A percentile compares a stretch with the other conserved stretches of the same genome.
These are phyloP conservation scores for Helarctos malayanus DNA, from an alignment of 2,797 vertebrate species.

Conservation along the genomic window DNA sequence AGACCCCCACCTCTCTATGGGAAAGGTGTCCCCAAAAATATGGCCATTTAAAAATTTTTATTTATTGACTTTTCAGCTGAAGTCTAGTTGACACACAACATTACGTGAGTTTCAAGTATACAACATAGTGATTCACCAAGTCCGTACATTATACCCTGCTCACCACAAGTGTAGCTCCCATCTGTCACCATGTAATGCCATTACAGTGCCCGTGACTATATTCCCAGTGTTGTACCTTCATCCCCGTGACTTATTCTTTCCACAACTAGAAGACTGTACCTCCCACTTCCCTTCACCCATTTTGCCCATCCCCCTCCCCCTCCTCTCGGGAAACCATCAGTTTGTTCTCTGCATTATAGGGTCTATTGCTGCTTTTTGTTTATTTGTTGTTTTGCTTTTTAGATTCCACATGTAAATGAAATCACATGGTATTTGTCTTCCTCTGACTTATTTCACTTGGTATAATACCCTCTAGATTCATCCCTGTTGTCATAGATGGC, in stretches of 20 bases:
- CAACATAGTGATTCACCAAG: background rate
- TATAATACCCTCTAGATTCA: background rate
- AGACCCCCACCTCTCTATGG: background rate
- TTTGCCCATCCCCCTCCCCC: background rate
- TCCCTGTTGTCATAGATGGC: background rate
- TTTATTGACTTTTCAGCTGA: background rate
- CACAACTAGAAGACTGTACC: background rate
- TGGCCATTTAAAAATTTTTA: background rate
- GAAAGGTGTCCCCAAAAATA: background rate
- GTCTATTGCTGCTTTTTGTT: background rate
- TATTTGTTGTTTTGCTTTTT: background rate
- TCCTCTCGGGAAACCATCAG: background rate
- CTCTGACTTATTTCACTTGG: background rate
- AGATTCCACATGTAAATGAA: background rate
- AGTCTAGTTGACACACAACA: background rate
- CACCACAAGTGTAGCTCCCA: background rate
- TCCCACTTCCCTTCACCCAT: background rate
- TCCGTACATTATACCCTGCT: background rate
- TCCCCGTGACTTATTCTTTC: background rate
- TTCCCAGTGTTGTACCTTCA: background rate
- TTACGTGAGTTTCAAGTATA: background rate
- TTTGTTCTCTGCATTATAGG: background rate
- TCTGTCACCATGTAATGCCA: background rate
- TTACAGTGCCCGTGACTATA: background rate
- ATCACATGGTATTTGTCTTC: background rate